phyloP scores from a whole-genome alignment of 2,888 invertebrate species.

The Lydus trimaculatus region DNA sequence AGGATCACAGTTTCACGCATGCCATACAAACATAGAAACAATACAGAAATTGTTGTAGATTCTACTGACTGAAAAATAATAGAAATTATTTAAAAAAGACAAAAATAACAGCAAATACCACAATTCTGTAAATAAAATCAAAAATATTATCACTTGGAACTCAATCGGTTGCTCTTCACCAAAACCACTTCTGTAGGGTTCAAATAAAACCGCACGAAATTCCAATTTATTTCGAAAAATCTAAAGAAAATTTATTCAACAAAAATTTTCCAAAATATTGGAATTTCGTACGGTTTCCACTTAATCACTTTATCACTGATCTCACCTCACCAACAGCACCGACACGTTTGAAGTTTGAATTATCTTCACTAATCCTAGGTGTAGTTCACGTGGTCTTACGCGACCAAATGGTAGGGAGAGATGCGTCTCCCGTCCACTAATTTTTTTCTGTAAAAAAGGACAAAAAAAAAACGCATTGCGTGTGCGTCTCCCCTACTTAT shows the following conservation, averaged over 20 bases:
- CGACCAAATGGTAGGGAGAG: slow-evolving; percentile 20
- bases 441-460: background rate
- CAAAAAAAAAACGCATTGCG: slow-evolving; percentile 38
- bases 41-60: background rate
- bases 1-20: background rate
- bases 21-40: background rate
- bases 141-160: slow-evolving; percentile 39
- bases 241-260: too few species aligned
- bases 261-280: background rate
- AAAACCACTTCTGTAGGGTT: slow-evolving; percentile 43
- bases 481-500: slow-evolving; percentile 37
- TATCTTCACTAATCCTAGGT: slow-evolving; percentile 6
- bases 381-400: slow-evolving; percentile 25
- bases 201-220: slow-evolving; percentile 46
- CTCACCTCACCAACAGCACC: slow-evolving; percentile 23
- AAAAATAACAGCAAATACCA: background rate
- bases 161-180: slow-evolving; percentile 35
- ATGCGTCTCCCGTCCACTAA: slow-evolving; percentile 14
- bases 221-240: slow-evolving; percentile 16
- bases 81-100: background rate
- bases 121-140: background rate
- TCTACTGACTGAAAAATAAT: background rate
- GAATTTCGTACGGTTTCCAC: slow-evolving; percentile 42
- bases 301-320: slow-evolving; percentile 21
- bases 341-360: slow-evolving; percentile 27